A percentile compares a stretch with the other conserved stretches of the same genome.
Evolutionary conservation across 2,113 vertebrate genomes (phyloP).

Genomic region (Brachirus orientalis): DNA sequence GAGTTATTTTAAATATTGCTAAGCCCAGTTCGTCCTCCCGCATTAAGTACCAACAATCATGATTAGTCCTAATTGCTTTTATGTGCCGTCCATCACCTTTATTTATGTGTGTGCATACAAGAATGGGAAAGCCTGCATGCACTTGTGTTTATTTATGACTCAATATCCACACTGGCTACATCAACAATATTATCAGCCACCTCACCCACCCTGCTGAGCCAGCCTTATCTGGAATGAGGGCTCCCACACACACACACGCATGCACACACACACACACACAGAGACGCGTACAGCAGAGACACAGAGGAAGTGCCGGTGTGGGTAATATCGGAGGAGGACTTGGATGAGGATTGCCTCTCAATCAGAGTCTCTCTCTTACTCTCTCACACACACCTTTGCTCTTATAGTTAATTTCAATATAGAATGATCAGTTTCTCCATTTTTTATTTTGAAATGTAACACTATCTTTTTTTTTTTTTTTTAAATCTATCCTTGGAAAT

Average conservation of each 20-base stretch:
- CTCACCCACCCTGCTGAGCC: conserved; percentile 65
- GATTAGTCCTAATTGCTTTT: conserved; percentile 74
- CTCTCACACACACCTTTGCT: not conserved
- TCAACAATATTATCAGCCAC: conserved; percentile 71
- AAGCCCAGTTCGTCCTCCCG: conserved; percentile 53
- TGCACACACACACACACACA: conserved; percentile 16
- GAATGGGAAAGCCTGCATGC: conserved; percentile 19
- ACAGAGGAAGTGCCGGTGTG: conserved; percentile 47
- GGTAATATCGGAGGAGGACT: conserved; percentile 63
- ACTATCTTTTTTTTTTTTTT: too few species aligned
- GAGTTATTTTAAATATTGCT: conserved; percentile 69
- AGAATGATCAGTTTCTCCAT: not conserved
- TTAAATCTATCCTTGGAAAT: too few species aligned
- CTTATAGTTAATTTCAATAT: too few species aligned
- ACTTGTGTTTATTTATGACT: conserved; percentile 73
- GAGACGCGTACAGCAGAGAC: not conserved
- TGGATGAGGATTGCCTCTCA: conserved; percentile 62
- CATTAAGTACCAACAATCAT: conserved; percentile 68
- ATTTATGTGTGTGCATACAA: conserved; percentile 55
- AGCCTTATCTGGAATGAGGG: conserved; percentile 71
- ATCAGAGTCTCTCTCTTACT: conserved; percentile 43
- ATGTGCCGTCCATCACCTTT: conserved; percentile 62
- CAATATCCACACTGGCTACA: conserved; percentile 75
- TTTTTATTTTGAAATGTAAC: too few species aligned
- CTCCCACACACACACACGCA: conserved; percentile 24